Evolutionary conservation across 2,888 invertebrate species (phyloP).

Genomic region (Aphidoletes aphidimyza): DNA sequence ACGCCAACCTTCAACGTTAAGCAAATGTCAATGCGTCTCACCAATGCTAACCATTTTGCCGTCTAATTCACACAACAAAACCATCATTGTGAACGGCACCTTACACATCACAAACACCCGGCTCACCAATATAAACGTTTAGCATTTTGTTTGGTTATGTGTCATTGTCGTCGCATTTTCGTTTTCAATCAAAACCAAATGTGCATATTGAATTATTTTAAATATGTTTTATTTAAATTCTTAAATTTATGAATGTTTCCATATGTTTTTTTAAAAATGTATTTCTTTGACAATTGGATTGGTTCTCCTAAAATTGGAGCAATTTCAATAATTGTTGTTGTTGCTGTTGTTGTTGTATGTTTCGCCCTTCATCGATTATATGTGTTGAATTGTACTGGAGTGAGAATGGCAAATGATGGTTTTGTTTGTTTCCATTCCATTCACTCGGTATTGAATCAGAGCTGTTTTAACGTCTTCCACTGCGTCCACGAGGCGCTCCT

Average conservation of each 20-base stretch:
- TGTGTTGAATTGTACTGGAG: not conserved
- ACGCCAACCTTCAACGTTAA: not conserved
- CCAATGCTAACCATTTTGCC: not conserved
- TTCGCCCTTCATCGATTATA: not conserved
- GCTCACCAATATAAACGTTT: constrained; percentile 12
- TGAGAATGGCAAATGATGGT: not conserved
- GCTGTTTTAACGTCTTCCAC: constrained; percentile 38
- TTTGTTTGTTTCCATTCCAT: not conserved
- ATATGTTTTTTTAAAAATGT: not conserved
- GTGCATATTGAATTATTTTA: not conserved
- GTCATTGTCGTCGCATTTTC: not conserved
- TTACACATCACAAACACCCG: not conserved
- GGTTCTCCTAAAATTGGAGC: not conserved
- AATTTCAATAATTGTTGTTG: too few species aligned
- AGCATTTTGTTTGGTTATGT: constrained; percentile 24
- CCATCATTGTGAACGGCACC: not conserved
- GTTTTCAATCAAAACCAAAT: not conserved
- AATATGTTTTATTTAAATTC: constrained; percentile 30
- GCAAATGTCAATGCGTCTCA: not conserved
- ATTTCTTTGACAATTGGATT: not conserved
- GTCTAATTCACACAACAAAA: not conserved
- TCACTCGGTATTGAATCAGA: not conserved
- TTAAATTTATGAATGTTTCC: constrained; percentile 42
- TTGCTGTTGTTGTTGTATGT: constrained; percentile 7
- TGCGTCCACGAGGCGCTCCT: constrained; percentile 47